Conservation (phyloP, 2,888 invertebrate species). For the Merodon equestris region DNA sequence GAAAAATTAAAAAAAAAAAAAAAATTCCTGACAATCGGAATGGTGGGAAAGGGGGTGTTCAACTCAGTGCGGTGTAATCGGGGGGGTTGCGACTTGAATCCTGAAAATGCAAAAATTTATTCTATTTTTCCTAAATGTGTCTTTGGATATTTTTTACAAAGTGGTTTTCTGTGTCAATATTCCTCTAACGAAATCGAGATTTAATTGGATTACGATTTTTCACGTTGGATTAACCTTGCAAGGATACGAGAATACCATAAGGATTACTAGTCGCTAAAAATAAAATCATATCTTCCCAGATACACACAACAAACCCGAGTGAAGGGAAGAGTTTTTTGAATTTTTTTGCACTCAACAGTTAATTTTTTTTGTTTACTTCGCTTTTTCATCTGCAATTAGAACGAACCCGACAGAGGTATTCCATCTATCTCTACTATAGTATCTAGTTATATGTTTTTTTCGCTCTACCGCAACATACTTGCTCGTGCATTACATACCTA, state of each 20-base stretch:
- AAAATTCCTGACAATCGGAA: no score
- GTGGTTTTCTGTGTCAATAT: conserved; percentile 57
- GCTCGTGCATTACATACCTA: no score
- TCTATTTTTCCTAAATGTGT: no score
- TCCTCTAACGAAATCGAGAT: conserved; percentile 30
- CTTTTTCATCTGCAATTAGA: conserved; percentile 49
- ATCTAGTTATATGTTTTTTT: no score
- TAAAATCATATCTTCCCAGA: conserved; percentile 40
- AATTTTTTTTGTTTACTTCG: background rate
- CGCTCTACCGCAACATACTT: background rate
- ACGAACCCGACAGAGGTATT: conserved; percentile 48
- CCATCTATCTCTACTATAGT: no score
- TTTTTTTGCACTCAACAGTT: conserved; percentile 40
- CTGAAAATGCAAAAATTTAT: conserved; percentile 13
- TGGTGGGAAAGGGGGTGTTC: conserved; percentile 14
- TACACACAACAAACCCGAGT: conserved; percentile 44
- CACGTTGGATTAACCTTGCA: conserved; percentile 35
- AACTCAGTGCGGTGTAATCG: conserved; percentile 18
- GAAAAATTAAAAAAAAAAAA: conserved; percentile 20
- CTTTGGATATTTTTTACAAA: conserved; percentile 2
- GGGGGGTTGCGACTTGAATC: conserved; percentile 30
- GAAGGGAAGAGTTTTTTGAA: conserved; percentile 7
- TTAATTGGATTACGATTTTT: conserved; percentile 59
- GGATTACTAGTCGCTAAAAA: conserved; percentile 46
- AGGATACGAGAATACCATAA: conserved; percentile 47